A percentile compares a stretch with the other conserved stretches of the same genome.
Conservation (phyloP, 2,113 vertebrate species). For the Origma solitaria region DNA sequence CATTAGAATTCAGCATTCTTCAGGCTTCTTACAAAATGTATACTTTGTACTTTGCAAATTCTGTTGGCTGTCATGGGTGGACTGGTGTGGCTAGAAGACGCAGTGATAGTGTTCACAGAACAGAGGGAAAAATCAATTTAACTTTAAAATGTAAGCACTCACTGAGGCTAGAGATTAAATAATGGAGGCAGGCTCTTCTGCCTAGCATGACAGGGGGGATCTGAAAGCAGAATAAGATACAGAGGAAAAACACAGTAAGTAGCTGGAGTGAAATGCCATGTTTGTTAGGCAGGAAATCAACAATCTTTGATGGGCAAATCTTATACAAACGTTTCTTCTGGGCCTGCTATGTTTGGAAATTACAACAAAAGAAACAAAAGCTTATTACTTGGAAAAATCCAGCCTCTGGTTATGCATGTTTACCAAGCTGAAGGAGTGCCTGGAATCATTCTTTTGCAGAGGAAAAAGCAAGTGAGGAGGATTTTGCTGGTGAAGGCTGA, state of each 20-base stretch:
- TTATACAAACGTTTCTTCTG: constrained; percentile 24
- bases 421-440: constrained; percentile 18
- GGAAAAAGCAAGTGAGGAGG: neutral
- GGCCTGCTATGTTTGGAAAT: neutral
- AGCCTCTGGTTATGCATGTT: neutral
- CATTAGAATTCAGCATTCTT: neutral
- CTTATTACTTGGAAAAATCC: constrained; percentile 16
- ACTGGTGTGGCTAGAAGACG: neutral
- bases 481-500: neutral
- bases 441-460: neutral
- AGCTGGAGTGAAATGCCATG: neutral
- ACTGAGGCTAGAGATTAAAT: neutral
- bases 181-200: constrained; percentile 16
- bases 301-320: neutral
- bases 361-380: constrained; percentile 1
- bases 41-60: neutral
- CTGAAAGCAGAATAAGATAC: neutral
- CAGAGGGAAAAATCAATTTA: constrained; percentile 1
- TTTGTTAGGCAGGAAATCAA: constrained; percentile 19
- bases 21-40: neutral
- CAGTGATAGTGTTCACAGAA: neutral
- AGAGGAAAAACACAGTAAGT: neutral
- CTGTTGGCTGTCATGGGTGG: neutral
- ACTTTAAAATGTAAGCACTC: constrained; percentile 18
- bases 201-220: neutral